Evolutionary conservation across 2,888 invertebrate species (phyloP).

Genomic region (Idaea straminata): DNA sequence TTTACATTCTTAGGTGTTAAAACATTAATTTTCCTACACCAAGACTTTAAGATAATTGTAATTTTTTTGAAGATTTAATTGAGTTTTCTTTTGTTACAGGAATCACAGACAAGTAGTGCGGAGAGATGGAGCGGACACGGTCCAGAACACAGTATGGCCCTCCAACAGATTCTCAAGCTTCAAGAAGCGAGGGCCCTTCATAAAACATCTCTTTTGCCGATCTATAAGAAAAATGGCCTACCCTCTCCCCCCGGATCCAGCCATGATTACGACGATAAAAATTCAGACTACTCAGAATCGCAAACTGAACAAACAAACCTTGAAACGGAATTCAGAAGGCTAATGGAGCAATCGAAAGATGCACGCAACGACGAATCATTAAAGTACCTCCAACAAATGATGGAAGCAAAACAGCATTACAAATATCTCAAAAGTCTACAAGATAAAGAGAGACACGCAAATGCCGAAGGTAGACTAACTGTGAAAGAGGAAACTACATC

Average conservation of each 20-base stretch:
- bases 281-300: conserved; percentile 62
- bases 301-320: conserved; percentile 71
- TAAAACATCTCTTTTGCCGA: conserved; percentile 77
- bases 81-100: conserved; percentile 81
- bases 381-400: conserved; percentile 70
- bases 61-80: not conserved
- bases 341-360: conserved; percentile 81
- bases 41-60: not conserved
- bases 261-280: conserved; percentile 58
- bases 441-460: conserved; percentile 54
- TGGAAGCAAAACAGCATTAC: conserved; percentile 69
- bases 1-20: not conserved
- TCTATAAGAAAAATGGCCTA: conserved; percentile 70
- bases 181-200: conserved; percentile 90
- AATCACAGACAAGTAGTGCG: conserved; percentile 89
- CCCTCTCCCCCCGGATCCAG: conserved; percentile 78
- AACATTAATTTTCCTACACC: not conserved
- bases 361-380: conserved; percentile 63
- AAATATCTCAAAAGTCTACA: conserved; percentile 67
- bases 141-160: conserved; percentile 94
- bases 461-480: conserved; percentile 39
- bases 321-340: conserved; percentile 78
- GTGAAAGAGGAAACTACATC: conserved; percentile 61
- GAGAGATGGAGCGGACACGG: conserved; percentile 95
- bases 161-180: conserved; percentile 94